These are phyloP conservation scores for Coenonympha arcania DNA, from an alignment of 2,888 invertebrate genomes.

Conservation along the genomic window DNA sequence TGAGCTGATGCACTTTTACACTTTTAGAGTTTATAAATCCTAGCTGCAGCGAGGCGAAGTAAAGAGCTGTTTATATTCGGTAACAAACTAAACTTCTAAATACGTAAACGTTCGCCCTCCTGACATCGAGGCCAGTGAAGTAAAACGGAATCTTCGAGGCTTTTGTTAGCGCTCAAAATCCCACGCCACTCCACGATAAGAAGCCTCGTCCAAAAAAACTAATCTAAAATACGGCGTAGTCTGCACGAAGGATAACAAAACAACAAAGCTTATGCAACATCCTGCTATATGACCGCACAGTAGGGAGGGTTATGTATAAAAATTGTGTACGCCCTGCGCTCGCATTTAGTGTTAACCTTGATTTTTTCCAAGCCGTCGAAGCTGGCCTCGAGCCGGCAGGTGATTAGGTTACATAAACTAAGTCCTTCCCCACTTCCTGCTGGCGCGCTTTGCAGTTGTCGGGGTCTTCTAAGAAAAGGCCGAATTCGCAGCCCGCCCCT, in stretches of 20 bases:
- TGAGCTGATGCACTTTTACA: constrained; percentile 53
- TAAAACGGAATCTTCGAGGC: constrained; percentile 33
- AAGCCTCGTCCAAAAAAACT: constrained; percentile 58
- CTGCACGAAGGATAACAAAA: constrained; percentile 63
- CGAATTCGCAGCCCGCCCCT: constrained; percentile 56
- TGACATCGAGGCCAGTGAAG: constrained; percentile 15
- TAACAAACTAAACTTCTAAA: constrained; percentile 21
- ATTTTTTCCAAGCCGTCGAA: constrained; percentile 59
- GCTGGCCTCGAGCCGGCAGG: constrained; percentile 67
- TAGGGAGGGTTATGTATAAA: constrained; percentile 53
- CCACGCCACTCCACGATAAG: constrained; percentile 38
- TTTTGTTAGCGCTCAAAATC: constrained; percentile 47
- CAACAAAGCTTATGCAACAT: constrained; percentile 73
- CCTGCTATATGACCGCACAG: constrained; percentile 55
- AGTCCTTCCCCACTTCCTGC: constrained; percentile 71
- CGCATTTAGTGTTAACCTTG: constrained; percentile 65
- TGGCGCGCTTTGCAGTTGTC: constrained; percentile 68
- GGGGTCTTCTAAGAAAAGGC: constrained; percentile 66
- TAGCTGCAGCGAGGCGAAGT: constrained; percentile 29
- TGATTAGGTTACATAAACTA: constrained; percentile 74
- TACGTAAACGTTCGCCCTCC: constrained; percentile 22
- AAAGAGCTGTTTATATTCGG: constrained; percentile 26
- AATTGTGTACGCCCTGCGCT: constrained; percentile 54
- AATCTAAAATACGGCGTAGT: constrained; percentile 66
- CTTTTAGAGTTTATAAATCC: constrained; percentile 34